Evolutionary conservation across 2,888 invertebrate genomes (phyloP).

Genomic region (Tenthredo scrophulariae): DNA sequence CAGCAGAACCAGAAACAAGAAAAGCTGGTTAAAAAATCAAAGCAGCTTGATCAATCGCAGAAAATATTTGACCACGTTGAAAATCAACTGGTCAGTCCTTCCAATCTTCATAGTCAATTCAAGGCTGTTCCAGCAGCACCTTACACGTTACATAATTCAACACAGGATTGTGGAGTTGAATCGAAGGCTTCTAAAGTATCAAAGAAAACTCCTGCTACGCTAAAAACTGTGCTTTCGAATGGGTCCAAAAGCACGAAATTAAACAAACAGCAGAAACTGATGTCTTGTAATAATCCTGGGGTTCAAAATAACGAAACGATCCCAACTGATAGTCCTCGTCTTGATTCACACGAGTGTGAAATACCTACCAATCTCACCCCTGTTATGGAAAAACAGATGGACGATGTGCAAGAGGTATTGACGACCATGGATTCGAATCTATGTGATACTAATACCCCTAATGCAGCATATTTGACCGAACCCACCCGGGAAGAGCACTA

Average conservation of each 20-base stretch:
- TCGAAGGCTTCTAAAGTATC: constrained; percentile 5
- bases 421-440: background rate
- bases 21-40: background rate
- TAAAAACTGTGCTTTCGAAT: background rate
- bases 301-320: background rate
- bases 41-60: background rate
- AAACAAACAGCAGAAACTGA: background rate
- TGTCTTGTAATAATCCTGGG: background rate
- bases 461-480: constrained; percentile 12
- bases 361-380: background rate
- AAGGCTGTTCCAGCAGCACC: background rate
- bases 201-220: background rate
- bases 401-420: background rate
- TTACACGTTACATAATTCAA: background rate
- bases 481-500: constrained; percentile 44
- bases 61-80: background rate
- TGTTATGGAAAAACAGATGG: background rate
- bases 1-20: constrained; percentile 2
- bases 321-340: background rate
- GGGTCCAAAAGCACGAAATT: background rate
- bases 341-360: background rate
- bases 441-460: background rate
- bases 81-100: background rate
- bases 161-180: background rate
- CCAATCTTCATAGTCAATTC: background rate